Conservation (phyloP, 2,113 vertebrate species). For the Rhinolophus ferrumequinum region DNA sequence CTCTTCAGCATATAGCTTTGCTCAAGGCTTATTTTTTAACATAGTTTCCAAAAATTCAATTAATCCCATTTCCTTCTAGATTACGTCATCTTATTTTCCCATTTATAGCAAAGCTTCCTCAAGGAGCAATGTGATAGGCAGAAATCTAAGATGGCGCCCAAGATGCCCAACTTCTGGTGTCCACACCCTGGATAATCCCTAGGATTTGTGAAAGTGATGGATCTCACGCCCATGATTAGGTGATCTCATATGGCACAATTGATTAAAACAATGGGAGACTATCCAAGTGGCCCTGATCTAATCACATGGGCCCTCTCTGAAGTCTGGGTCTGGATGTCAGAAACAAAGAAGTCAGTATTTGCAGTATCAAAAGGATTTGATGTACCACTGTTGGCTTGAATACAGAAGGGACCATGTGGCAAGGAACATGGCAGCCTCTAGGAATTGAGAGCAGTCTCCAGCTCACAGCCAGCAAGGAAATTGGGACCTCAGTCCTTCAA, state of each 20-base stretch:
- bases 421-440: background rate
- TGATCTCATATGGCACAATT: background rate
- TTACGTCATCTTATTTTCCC: background rate
- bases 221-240: background rate
- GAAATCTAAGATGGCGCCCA: background rate
- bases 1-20: background rate
- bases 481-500: background rate
- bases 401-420: background rate
- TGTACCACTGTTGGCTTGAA: background rate
- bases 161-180: background rate
- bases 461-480: background rate
- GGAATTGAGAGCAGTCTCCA: background rate
- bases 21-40: background rate
- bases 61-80: background rate
- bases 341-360: background rate
- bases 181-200: background rate
- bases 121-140: background rate
- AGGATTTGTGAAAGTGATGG: background rate
- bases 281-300: background rate
- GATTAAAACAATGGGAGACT: background rate
- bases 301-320: background rate
- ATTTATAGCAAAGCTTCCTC: background rate
- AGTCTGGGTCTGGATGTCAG: background rate
- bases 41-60: background rate
- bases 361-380: background rate